Evolutionary conservation across 2,113 vertebrate species (phyloP), one percentile per base, ranked within the genome.

Genomic region (Ammodytes marinus): DNA sequence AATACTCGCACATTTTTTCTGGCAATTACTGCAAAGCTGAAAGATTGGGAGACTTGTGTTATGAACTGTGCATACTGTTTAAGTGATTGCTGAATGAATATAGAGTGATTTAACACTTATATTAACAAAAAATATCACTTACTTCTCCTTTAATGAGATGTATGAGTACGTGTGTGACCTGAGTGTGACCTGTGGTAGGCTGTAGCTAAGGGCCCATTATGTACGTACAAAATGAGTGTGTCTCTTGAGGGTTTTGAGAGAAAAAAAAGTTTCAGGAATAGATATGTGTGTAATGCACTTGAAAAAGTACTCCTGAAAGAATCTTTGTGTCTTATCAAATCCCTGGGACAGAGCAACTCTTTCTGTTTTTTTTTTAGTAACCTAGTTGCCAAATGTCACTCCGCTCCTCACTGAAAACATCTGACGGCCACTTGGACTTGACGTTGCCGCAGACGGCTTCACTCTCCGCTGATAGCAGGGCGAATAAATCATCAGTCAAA

Each of bases 381-480:
- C 2, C 43, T n/a, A 12, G 75, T 79, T 60, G 42, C 47, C 61
- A 65, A 77, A 74, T 52, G 61, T 79, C 83, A 61, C 79, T 86
- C 57, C 72, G 61, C 49, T 78, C 58, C 46, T 86, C 64, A 67
- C 17, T 67, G 57, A 72, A 85, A 73, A 76, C 52, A 45, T 67
- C 83, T 79, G 71, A 87, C 76, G 8, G 61, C 69, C 11, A 35
- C 37, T 92, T 80, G 80, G 84, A 84, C 19, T 54, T 17, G 10
- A 80, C 35, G 45, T n/a, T 6, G 52, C 64, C 27, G 59, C 91
- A 92, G 91, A 87, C 82, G 76, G 80, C 67, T 92, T 87, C 47
- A n/a, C 55, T 93, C 92, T 84, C 43, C 70, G 15, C 74, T 79
- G 82, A 91, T 80, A 76, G 78, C 4, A 6, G 71, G 4, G 27